phyloP scores from a whole-genome alignment of 2,888 invertebrate species.

The Cybosia mesomella region DNA sequence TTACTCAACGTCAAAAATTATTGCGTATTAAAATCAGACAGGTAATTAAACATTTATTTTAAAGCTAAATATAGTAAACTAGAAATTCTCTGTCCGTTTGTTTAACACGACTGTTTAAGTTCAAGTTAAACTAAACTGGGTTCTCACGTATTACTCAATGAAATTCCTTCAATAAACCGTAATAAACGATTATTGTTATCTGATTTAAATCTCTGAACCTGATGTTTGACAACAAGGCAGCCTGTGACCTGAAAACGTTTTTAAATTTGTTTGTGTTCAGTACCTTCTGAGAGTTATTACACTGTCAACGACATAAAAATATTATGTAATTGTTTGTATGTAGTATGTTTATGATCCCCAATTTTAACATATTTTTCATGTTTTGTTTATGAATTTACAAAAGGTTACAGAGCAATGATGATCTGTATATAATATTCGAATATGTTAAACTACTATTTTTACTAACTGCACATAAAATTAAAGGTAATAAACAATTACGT shows the following conservation, averaged over 20 bases:
- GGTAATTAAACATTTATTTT: slow-evolving; percentile 2
- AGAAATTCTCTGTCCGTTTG: too few species aligned
- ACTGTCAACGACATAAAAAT: too few species aligned
- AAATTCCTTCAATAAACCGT: background rate
- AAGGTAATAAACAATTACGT: background rate
- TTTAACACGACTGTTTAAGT: background rate
- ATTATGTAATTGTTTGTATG: too few species aligned
- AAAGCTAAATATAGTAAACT: background rate
- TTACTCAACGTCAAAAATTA: background rate
- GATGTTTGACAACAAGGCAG: background rate
- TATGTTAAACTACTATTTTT: background rate
- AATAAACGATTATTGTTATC: background rate
- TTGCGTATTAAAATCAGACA: background rate
- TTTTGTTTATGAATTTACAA: too few species aligned
- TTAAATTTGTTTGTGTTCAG: background rate
- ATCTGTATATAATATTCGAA: background rate
- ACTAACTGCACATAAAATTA: background rate
- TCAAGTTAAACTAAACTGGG: background rate
- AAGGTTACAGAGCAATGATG: too few species aligned
- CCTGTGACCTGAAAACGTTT: background rate
- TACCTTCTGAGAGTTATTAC: background rate
- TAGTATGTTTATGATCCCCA: too few species aligned
- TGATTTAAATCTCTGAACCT: background rate
- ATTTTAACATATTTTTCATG: too few species aligned
- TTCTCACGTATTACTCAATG: background rate